Base-by-base conservation (phyloP, 2,797 vertebrate species). In the Leuciscus waleckii region DNA sequence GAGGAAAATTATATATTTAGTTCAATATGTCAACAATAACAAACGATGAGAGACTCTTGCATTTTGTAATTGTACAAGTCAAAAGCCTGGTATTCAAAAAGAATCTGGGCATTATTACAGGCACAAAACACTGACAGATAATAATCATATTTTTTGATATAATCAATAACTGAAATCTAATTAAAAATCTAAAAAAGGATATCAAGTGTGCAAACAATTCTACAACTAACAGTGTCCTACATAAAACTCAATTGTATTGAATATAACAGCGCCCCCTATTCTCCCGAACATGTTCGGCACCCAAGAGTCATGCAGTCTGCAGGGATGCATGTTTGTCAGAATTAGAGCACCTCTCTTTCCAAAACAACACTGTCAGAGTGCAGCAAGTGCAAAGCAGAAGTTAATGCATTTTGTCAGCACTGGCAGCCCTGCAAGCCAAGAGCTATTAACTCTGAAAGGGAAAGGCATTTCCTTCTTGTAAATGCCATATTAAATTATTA, bases 401-500 rank as follows among this genome's bases (percentile, higher is more conserved):
- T 93, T 95, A 95, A 96, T 96, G 93, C 92, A 93, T 92, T 95
- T 93, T 96, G 95, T 95, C 95, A 96, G 95, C 89, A 88, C 93
- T 95, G 94, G 94, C 93, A 92, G 91, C 82, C 91, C 61, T 85
- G 90, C 69, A 90, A 94, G 94, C 95, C 94, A 95, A 95, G 90
- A 94, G 92, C 94, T 93, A 95, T 95, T 95, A 96, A 95, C 93
- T 94, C 92, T 94, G 94, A 95, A 94, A 94, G 93, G 94, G 94
- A 94, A 95, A 95, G 94, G 95, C 94, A 95, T 96, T 96, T 95
- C 95, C 95, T 96, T 92, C 94, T 95, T 95, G 95, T 96, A 96
- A 96, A 95, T 95, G 95, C 94, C 95, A 95, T 95, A 94, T 96
- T 95, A 94, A 95, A 95, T 96, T 95, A 95, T 95, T 95, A 95